Percentiles rank a stretch among this genome's conserved stretches.
Conservation (phyloP, 1,140 invertebrate genomes). For the Aleiodes sp. region DNA sequence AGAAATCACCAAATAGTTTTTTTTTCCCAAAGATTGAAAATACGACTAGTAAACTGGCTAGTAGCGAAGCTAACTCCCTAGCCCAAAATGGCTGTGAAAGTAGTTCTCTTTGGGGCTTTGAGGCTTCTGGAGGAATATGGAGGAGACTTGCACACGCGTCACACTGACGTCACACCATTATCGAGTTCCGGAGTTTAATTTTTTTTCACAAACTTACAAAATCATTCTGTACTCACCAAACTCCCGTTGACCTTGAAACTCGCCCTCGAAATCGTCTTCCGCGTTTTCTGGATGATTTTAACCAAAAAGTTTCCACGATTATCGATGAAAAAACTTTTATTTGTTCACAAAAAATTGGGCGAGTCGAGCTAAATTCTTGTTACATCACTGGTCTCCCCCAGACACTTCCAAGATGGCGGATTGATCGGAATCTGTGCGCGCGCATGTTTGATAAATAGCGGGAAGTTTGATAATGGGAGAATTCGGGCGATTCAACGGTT, state of each 20-base stretch:
- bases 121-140: constrained; percentile 12
- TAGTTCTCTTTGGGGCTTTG: constrained; percentile 1
- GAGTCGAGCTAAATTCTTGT: no score
- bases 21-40: constrained; percentile 44
- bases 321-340: no score
- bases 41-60: constrained; percentile 40
- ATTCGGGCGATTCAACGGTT: not conserved
- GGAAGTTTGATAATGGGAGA: not conserved
- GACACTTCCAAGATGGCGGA: not conserved
- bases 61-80: constrained; percentile 52
- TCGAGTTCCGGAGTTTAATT: not conserved
- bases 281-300: not conserved
- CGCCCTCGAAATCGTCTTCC: not conserved
- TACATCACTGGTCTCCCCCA: constrained; percentile 1
- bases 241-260: not conserved
- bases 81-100: constrained; percentile 35
- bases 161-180: constrained; percentile 11
- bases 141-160: constrained; percentile 21
- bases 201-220: not conserved
- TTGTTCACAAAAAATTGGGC: no score
- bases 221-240: not conserved
- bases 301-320: not conserved
- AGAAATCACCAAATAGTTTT: constrained; percentile 64
- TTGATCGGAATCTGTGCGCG: not conserved
- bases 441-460: not conserved